Conservation (phyloP, 2,888 invertebrate species). For the Patella depressa region DNA sequence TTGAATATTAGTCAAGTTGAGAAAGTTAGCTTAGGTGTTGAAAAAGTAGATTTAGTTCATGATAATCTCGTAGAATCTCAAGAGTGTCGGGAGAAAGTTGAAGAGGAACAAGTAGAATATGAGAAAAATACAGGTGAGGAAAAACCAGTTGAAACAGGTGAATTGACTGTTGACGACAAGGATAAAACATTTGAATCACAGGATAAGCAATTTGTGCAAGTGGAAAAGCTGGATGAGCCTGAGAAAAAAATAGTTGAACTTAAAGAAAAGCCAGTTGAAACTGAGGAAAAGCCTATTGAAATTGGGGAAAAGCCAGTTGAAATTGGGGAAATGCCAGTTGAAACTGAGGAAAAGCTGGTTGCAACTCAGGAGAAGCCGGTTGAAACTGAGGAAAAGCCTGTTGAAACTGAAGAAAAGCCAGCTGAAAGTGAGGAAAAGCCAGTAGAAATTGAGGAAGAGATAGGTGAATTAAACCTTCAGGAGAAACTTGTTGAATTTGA, state of each 20-base stretch:
- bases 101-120: neutral
- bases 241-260: neutral
- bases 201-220: neutral
- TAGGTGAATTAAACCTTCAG: too few species aligned
- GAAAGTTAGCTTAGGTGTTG: neutral
- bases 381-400: too few species aligned
- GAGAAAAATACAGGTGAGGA: constrained; percentile 6
- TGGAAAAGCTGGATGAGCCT: neutral
- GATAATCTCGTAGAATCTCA: constrained; percentile 6
- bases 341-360: too few species aligned
- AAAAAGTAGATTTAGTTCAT: neutral
- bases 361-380: too few species aligned
- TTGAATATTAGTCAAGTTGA: constrained; percentile 4
- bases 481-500: too few species aligned
- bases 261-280: neutral
- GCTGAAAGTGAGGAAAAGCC: too few species aligned
- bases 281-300: neutral
- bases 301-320: too few species aligned
- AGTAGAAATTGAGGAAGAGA: too few species aligned
- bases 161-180: neutral
- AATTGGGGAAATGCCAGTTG: too few species aligned
- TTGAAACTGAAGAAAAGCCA: too few species aligned
- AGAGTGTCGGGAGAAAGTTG: neutral
- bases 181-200: neutral
- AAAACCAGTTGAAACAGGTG: neutral